phyloP scores from a whole-genome alignment of 2,888 invertebrate species.

The Andrena fulva region DNA sequence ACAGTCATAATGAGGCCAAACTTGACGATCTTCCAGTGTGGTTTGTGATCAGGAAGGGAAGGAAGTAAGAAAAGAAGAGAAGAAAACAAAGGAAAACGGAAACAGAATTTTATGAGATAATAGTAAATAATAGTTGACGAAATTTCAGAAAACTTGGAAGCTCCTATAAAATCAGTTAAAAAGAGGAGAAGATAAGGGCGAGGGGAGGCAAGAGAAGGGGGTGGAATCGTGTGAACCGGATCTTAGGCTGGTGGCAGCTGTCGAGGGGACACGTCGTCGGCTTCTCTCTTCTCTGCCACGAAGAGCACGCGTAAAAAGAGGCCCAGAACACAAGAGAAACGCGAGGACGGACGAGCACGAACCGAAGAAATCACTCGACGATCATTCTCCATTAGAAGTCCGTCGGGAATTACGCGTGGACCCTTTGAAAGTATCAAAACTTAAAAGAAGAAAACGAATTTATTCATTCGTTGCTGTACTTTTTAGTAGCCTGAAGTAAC shows the following conservation, averaged over 20 bases:
- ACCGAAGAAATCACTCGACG: background rate
- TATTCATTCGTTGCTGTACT: background rate
- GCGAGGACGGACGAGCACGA: background rate
- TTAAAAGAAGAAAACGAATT: background rate
- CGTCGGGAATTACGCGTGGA: background rate
- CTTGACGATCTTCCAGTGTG: no score
- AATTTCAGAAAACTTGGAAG: slow-evolving; percentile 14
- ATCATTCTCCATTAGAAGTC: background rate
- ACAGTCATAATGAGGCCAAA: background rate
- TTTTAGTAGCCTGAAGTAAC: background rate
- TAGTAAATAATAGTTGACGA: no score
- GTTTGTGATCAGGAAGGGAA: no score
- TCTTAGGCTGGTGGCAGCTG: slow-evolving; percentile 78
- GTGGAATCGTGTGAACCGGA: slow-evolving; percentile 80
- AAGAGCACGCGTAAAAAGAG: slow-evolving; percentile 48
- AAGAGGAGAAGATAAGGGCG: slow-evolving; percentile 3
- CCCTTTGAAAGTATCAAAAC: background rate
- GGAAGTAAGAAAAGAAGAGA: no score
- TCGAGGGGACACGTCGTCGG: slow-evolving; percentile 67
- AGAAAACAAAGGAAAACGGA: no score
- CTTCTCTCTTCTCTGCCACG: slow-evolving; percentile 53
- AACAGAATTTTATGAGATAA: no score
- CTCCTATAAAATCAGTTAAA: slow-evolving; percentile 28
- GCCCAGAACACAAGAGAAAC: slow-evolving; percentile 17
- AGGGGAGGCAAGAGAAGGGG: background rate